A percentile compares a stretch with the other conserved stretches of the same genome.
Conservation (phyloP, 2,113 vertebrate genomes). For the Paracanthobrama guichenoti region DNA sequence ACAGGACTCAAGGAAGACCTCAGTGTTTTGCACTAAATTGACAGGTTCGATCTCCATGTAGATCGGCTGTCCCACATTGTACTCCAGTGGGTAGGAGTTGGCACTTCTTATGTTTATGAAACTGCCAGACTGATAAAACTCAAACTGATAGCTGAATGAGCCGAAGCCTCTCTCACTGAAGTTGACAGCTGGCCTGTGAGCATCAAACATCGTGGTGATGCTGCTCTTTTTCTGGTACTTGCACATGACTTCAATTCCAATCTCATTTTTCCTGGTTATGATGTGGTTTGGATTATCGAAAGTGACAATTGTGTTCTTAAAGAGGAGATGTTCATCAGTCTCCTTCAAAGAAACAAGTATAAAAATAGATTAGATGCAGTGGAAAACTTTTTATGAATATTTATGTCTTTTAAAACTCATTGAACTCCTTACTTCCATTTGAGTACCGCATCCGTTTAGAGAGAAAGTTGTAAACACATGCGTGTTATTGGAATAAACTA, state of each 20-base stretch:
- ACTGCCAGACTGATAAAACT: background rate
- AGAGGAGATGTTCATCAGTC: background rate
- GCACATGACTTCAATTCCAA: slow-evolving; percentile 7
- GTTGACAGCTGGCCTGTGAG: slow-evolving; percentile 1
- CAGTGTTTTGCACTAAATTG: slow-evolving; percentile 60
- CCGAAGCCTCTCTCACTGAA: background rate
- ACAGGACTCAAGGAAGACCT: slow-evolving; percentile 76
- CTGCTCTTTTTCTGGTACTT: slow-evolving; percentile 15
- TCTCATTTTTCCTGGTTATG: slow-evolving; percentile 10
- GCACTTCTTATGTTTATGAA: slow-evolving; percentile 4
- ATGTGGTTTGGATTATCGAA: background rate
- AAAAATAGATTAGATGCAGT: background rate
- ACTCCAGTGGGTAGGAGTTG: slow-evolving; percentile 65
- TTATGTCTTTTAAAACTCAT: background rate
- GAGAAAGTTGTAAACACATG: slow-evolving; percentile 53
- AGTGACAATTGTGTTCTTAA: slow-evolving; percentile 2
- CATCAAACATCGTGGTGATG: background rate
- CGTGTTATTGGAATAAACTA: slow-evolving; percentile 57
- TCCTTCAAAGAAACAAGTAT: background rate
- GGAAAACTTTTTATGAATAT: background rate
- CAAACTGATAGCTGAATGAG: slow-evolving; percentile 26
- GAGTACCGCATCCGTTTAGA: slow-evolving; percentile 50
- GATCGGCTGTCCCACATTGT: slow-evolving; percentile 55
- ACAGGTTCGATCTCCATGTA: slow-evolving; percentile 69
- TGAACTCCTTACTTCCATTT: slow-evolving; percentile 20